Evolutionary conservation across 2,888 invertebrate species (phyloP), one percentile per base, ranked within the genome.

Genomic region (Chrysina gloriosa): DNA sequence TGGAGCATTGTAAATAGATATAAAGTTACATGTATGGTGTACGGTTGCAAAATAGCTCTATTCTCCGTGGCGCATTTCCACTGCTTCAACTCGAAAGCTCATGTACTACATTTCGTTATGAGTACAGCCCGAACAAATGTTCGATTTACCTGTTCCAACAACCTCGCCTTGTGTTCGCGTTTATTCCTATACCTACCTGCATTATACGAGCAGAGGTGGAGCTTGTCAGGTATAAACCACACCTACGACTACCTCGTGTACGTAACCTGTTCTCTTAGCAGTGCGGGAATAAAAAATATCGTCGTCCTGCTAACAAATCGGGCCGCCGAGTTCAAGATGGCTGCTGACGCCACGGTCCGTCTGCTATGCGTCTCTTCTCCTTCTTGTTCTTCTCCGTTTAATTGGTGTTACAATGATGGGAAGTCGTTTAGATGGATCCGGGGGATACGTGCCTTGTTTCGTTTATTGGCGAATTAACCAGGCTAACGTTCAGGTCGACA

Each of bases 321-420:
- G 76, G 78, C 77, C 39, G 56, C 71, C 48, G 66, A 27, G 63
- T 77, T 75, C 81, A 82, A 82, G 82, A 82, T 82, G 82, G 82
- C 80, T 77, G 79, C 78, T 77, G 80, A 80, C 81, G 80, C 81
- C 81, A 80, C 75, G 69, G 74, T 73, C 56, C 76, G 80, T 79
- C 80, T 80, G 78, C 50, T 50, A 50, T 50, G 50, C 77, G 73
- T 75, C 74, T 73, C 72, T 74, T 76, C 69, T 73, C 67, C 68
- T 69, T 69, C 70, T 77, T 76, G 77, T 77, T 78, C 77, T 71
- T 79, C 19, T 4, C 36, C 36, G 36, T 81, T 81, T 81, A 81
- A 81, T 81, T 81, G 81, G 78, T 80, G 79, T 81, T 76, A 80
- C 79, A 80, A 76, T 77, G 79, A 80, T 80, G 80, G 77, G 78